Conservation (phyloP, 1,140 invertebrate genomes). For the Rhagoletis pomonella region DNA sequence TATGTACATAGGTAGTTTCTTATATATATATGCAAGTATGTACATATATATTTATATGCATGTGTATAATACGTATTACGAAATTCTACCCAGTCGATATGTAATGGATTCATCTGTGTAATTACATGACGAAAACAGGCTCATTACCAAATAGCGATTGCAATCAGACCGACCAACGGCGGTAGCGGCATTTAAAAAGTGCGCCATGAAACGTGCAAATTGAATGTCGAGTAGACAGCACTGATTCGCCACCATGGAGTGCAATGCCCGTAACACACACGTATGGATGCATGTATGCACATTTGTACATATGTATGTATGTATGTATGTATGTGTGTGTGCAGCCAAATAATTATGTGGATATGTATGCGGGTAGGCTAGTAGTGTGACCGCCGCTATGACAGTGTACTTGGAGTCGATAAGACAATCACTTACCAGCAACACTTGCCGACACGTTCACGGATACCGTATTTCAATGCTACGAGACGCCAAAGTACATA, state of each 20-base stretch:
- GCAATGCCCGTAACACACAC: neutral
- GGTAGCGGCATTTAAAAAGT: conserved; percentile 27
- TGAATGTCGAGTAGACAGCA: conserved; percentile 2
- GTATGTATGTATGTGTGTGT: too few species aligned
- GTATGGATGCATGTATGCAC: neutral
- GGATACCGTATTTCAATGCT: conserved; percentile 23
- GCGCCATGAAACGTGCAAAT: conserved; percentile 33
- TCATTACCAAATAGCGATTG: conserved; percentile 41
- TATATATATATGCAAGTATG: too few species aligned
- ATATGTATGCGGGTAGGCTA: neutral
- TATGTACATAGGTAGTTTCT: too few species aligned
- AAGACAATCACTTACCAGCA: conserved; percentile 44
- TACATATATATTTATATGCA: too few species aligned
- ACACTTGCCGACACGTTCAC: conserved; percentile 49
- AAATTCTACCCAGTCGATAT: neutral
- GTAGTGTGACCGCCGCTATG: too few species aligned
- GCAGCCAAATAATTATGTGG: too few species aligned
- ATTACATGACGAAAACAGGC: conserved; percentile 49
- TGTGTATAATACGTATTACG: too few species aligned
- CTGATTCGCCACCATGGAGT: neutral
- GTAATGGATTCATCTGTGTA: conserved; percentile 25
- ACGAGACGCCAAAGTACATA: neutral
- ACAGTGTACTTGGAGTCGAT: too few species aligned
- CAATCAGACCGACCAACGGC: neutral
- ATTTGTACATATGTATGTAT: too few species aligned